Evolutionary conservation across 2,888 invertebrate species (phyloP).

Genomic region (Amphiduros pacificus): DNA sequence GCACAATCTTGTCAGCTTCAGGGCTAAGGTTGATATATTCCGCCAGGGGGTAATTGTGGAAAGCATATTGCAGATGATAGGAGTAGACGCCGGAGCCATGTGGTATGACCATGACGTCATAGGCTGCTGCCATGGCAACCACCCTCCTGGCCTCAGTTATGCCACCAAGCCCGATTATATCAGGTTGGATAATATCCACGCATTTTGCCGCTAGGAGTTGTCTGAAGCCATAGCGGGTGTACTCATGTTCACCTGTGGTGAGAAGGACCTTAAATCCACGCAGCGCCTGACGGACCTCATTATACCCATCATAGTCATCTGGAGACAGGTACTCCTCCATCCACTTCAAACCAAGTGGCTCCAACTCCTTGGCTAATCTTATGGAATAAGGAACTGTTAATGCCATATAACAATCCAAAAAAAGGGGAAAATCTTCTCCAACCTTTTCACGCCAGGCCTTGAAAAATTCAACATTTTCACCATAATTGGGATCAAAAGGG

Average conservation of each 20-base stretch:
- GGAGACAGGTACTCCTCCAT: constrained; percentile 55
- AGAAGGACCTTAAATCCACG: constrained; percentile 43
- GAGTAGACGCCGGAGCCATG: constrained; percentile 56
- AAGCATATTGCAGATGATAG: constrained; percentile 54
- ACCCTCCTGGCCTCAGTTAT: constrained; percentile 52
- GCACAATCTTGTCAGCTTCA: constrained; percentile 45
- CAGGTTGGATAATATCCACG: constrained; percentile 54
- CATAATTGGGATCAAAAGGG: constrained; percentile 50
- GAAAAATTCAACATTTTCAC: constrained; percentile 49
- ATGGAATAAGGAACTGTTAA: constrained; percentile 48
- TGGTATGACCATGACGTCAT: constrained; percentile 49
- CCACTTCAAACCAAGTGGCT: constrained; percentile 51
- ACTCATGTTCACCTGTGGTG: constrained; percentile 55
- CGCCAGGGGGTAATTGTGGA: constrained; percentile 51
- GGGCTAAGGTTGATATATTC: constrained; percentile 54
- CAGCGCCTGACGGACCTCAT: constrained; percentile 36
- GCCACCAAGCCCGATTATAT: constrained; percentile 55
- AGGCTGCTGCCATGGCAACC: constrained; percentile 52
- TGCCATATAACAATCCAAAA: constrained; percentile 55
- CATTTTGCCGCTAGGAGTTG: constrained; percentile 45
- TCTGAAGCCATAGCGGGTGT: constrained; percentile 51
- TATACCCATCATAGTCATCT: constrained; percentile 44
- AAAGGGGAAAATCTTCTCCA: constrained; percentile 50
- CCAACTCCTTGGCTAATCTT: constrained; percentile 43
- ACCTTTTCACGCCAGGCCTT: constrained; percentile 49